Base-by-base conservation (phyloP, 1,140 invertebrate species). In the Drosophila funebris region DNA sequence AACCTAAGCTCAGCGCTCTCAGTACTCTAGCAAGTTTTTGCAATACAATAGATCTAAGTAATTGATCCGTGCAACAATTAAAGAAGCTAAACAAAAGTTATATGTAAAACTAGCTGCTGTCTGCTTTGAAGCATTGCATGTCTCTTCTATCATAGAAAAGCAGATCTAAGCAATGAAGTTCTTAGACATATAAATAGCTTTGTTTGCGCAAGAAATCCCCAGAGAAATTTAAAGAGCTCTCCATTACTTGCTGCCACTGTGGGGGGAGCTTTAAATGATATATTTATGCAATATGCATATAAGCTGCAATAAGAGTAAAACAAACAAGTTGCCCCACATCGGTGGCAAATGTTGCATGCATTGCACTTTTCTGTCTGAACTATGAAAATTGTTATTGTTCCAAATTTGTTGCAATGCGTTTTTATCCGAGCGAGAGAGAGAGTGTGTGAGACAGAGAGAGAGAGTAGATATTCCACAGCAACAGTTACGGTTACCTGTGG, bases 361-460 rank as follows among this genome's bases (percentile, higher is more conserved):
- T 29, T 54, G 60, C 50, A 53, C 22, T 50, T 69, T 54, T 41
- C 31, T 11, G n/a, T 16, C 39, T 31, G 13, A 56, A 61, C 39
- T 5, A 43, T 43, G 46, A 36, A 70, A 71, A 71, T 50, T 39
- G 68, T 71, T 66, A 66, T 64, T 71, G 61, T 31, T 48, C 18
- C 36, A 66, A 52, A 71, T 57, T 56, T 66, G 68, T 72, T 67
- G 69, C 69, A 41, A 43, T 72, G 69, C 48, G 48, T 60, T 71
- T 56, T 66, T 66, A 57, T 71, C 43, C 9, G 18, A 3, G 58
- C n/a, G 22, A 13, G 5, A 13, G 3, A 27, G 6, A 11, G 33
- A 8, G 29, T 4, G 44, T 29, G 1, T 6, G 11, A 24, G 43
- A 37, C 36, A 39, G 18, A 52, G 33, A 5, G 33, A 13, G n/a